Evolutionary conservation across 2,888 invertebrate genomes (phyloP), one percentile per base, ranked within the genome.

Genomic region (Harpagoxenus sublaevis): DNA sequence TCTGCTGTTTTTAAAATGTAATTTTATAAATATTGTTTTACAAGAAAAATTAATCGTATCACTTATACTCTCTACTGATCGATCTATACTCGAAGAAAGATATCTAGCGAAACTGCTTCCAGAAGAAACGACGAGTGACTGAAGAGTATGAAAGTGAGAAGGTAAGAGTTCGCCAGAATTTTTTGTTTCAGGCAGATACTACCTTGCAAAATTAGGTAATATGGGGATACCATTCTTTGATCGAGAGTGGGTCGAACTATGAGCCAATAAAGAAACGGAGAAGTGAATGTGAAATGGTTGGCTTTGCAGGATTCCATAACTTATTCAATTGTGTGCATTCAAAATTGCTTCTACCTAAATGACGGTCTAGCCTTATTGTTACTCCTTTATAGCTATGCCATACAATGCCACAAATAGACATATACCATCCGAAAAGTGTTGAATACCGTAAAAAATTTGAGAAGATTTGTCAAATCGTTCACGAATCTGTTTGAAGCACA

Each of bases 341-440:
- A 35, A n/a, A 87, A 93, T 89, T 91, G 89, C 89, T 87, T 83
- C 39, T 48, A 86, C 89, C 87, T 93, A 93, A 94, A 90, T 93
- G 92, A 92, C 91, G 92, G 92, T 92, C 91, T 78, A 89, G 91
- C 87, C 18, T 93, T 92, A 94, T 94, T 94, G 94, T 94, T 94
- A 93, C 93, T 94, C 93, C 90, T 94, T 94, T 94, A 94, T 93
- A 89, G 28, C 42, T 65, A 15, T 23, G 23, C 15, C 42, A 42
- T 23, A 23, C 28, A 91, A 90, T 89, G 89, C 91, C 94, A 93
- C 94, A 94, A 94, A 94, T 94, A n/a, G 4, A 31, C 10, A 18
- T 31, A 35, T 23, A 23, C 3, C 2, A 18, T n/a, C 10, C 28
- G 3, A 79, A 55, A 66, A 70, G 71, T 68, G 74, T 60, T 81